Conservation (phyloP, 2,888 invertebrate species). For the Phortica magna region DNA sequence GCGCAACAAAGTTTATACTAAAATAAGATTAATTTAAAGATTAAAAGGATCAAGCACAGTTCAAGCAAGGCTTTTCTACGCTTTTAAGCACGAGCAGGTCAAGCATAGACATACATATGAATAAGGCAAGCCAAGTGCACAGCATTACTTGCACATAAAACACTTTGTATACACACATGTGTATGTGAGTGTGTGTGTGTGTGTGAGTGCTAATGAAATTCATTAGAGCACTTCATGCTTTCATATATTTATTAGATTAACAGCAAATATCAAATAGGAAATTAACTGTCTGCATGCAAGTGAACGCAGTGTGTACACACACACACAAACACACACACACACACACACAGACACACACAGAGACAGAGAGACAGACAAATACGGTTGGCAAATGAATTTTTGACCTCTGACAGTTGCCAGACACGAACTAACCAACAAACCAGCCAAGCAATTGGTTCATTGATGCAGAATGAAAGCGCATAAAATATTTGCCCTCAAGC, state of each 20-base stretch:
- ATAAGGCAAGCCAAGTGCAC: conserved; percentile 5
- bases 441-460: conserved; percentile 5
- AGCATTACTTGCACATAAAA: background rate
- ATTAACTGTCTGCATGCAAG: conserved; percentile 55
- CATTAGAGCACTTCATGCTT: conserved; percentile 35
- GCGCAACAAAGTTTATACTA: conserved; percentile 57
- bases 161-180: background rate
- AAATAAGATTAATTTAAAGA: conserved; percentile 67
- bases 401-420: background rate
- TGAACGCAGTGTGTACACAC: background rate
- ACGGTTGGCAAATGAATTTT: background rate
- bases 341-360: background rate
- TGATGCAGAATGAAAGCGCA: conserved; percentile 15
- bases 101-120: background rate
- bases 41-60: conserved; percentile 48
- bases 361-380: background rate
- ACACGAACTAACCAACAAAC: background rate
- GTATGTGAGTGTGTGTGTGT: conserved; percentile 13
- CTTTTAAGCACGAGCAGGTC: background rate
- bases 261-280: conserved; percentile 72
- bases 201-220: conserved; percentile 5
- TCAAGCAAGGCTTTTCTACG: conserved; percentile 4
- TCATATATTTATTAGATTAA: conserved; percentile 70
- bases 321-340: background rate
- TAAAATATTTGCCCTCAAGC: conserved; percentile 22